Conservation (phyloP, 2,888 invertebrate species). For the Plagiodera versicolora region DNA sequence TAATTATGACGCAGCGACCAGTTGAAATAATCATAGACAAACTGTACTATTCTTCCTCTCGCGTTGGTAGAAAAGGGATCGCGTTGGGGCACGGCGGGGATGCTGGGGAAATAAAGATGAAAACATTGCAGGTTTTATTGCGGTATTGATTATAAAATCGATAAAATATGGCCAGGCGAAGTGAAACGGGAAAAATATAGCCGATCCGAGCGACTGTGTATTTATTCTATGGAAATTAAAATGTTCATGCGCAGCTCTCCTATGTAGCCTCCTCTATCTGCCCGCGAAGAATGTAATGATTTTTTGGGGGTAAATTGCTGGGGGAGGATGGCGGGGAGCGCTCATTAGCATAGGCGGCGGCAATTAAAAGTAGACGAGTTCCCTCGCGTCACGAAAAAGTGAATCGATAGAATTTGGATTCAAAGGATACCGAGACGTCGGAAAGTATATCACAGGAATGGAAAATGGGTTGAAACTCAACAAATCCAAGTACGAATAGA, state of each 20-base stretch:
- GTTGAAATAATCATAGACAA: background rate
- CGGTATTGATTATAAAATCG: conserved; percentile 60
- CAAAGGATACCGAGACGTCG: no score
- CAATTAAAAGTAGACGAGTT: conserved; percentile 48
- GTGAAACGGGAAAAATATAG: conserved; percentile 54
- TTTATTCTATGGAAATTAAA: conserved; percentile 55
- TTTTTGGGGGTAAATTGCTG: conserved; percentile 78
- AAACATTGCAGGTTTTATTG: conserved; percentile 60
- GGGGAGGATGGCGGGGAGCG: conserved; percentile 53
- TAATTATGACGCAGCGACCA: background rate
- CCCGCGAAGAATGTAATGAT: conserved; percentile 78
- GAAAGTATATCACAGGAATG: no score
- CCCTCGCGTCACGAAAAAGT: conserved; percentile 30
- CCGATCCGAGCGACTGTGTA: conserved; percentile 52
- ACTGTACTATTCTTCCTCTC: conserved; percentile 19
- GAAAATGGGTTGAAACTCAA: no score
- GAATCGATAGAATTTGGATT: conserved; percentile 23
- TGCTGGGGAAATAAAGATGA: conserved; percentile 57
- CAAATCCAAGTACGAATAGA: no score
- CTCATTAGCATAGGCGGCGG: conserved; percentile 52
- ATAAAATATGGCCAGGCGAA: conserved; percentile 55
- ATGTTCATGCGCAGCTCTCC: conserved; percentile 53
- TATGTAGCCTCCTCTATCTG: conserved; percentile 58
- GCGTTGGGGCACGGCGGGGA: conserved; percentile 36
- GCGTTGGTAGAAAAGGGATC: conserved; percentile 13